Conservation (phyloP, 2,113 vertebrate genomes). For the Sapayoa aenigma region DNA sequence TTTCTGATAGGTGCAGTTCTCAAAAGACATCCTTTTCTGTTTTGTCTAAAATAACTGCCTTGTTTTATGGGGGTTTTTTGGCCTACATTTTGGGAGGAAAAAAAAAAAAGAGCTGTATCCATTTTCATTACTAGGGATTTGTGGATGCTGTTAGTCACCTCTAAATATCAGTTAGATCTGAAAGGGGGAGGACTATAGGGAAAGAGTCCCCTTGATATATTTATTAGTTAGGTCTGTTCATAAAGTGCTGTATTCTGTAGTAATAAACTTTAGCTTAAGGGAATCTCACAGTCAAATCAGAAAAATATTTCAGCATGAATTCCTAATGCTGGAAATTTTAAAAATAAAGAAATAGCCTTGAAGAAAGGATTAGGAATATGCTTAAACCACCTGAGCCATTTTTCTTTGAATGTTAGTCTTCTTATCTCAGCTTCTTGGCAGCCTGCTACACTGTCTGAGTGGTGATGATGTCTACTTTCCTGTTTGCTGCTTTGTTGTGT, state of each 20-base stretch:
- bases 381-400: background rate
- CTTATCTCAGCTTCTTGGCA: background rate
- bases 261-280: background rate
- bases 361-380: background rate
- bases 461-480: constrained; percentile 10
- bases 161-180: background rate
- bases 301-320: background rate
- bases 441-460: background rate
- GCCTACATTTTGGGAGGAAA: background rate
- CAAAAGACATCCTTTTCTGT: background rate
- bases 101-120: background rate
- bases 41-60: background rate
- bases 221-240: background rate
- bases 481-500: constrained; percentile 44
- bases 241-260: background rate
- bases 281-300: background rate
- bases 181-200: background rate
- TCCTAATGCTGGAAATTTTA: background rate
- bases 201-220: background rate
- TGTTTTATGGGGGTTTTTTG: background rate
- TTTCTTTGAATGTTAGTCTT: background rate
- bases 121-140: background rate
- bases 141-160: background rate
- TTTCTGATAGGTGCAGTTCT: background rate
- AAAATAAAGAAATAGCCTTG: background rate